Percentiles rank a stretch among this genome's conserved stretches.
phyloP scores from a whole-genome alignment of 2,888 invertebrate genomes.

The Rotaria magnacalcarata region DNA sequence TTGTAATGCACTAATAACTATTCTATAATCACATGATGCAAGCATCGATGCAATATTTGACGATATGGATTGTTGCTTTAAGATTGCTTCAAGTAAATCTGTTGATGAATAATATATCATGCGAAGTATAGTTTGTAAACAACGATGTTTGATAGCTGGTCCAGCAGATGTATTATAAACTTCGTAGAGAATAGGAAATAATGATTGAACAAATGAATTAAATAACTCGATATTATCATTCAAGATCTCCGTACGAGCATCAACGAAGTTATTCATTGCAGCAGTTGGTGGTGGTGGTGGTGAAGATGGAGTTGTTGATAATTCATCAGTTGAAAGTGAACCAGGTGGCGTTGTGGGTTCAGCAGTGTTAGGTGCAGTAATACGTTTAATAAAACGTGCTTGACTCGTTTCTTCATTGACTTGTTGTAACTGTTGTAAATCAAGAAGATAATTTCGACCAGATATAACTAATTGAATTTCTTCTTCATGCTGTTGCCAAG shows the following conservation, averaged over 20 bases:
- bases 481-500: slow-evolving; percentile 43
- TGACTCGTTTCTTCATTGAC: slow-evolving; percentile 96
- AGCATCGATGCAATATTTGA: slow-evolving; percentile 44
- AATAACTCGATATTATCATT: slow-evolving; percentile 70
- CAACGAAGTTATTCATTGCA: slow-evolving; percentile 53
- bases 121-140: slow-evolving; percentile 84
- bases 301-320: slow-evolving; percentile 49
- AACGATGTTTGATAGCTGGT: slow-evolving; percentile 91
- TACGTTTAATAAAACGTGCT: slow-evolving; percentile 76
- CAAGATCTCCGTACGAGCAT: slow-evolving; percentile 70
- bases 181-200: slow-evolving; percentile 91
- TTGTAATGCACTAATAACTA: slow-evolving; percentile 65
- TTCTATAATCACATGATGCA: slow-evolving; percentile 40
- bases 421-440: slow-evolving; percentile 86
- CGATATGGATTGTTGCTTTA: slow-evolving; percentile 59
- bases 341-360: slow-evolving; percentile 42
- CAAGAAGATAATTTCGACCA: slow-evolving; percentile 43
- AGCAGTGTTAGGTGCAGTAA: slow-evolving; percentile 53
- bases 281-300: slow-evolving; percentile 48
- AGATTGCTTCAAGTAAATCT: slow-evolving; percentile 70
- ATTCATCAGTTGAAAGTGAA: slow-evolving; percentile 45
- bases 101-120: slow-evolving; percentile 87
- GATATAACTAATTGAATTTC: slow-evolving; percentile 41
- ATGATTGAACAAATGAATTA: slow-evolving; percentile 66
- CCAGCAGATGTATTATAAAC: slow-evolving; percentile 97